Conservation (phyloP, 2,797 vertebrate species). For the Xenops minutus region DNA sequence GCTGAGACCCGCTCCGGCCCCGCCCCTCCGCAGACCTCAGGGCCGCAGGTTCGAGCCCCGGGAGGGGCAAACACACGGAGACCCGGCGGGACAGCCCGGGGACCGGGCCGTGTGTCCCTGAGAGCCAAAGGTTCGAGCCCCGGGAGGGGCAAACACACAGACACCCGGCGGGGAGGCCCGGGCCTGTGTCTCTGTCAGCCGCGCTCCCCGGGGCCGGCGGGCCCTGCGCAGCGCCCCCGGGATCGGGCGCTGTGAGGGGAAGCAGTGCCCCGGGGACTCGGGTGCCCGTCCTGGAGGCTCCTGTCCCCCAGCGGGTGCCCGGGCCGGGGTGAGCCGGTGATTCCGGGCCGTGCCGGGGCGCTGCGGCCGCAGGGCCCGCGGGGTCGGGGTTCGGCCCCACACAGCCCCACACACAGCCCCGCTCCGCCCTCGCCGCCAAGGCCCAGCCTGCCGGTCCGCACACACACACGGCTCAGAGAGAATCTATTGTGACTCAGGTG, state of each 20-base stretch:
- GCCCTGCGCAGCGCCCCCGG: too few species aligned
- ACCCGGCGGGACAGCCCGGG: too few species aligned
- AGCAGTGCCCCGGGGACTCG: fast-evolving
- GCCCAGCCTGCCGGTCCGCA: fast-evolving
- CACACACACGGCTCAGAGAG: fast-evolving
- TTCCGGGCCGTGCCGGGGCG: fast-evolving
- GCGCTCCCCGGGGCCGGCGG: too few species aligned
- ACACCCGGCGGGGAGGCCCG: too few species aligned
- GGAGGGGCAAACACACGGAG: fast-evolving
- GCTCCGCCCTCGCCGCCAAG: fast-evolving
- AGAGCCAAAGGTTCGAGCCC: too few species aligned
- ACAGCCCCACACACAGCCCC: fast-evolving
- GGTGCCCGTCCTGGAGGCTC: fast-evolving
- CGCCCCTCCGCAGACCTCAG: background rate
- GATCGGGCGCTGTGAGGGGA: background rate
- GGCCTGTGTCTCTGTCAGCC: too few species aligned
- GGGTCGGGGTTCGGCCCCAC: fast-evolving
- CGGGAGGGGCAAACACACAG: too few species aligned
- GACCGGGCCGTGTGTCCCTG: too few species aligned
- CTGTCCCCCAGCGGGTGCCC: background rate
- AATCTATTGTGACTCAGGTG: fast-evolving
- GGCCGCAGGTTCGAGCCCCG: background rate
- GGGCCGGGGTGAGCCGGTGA: fast-evolving
- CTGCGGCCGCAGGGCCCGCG: fast-evolving
- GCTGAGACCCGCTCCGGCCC: too few species aligned